Evolutionary conservation across 2,888 invertebrate genomes (phyloP).

Genomic region (Cordilura impudica): DNA sequence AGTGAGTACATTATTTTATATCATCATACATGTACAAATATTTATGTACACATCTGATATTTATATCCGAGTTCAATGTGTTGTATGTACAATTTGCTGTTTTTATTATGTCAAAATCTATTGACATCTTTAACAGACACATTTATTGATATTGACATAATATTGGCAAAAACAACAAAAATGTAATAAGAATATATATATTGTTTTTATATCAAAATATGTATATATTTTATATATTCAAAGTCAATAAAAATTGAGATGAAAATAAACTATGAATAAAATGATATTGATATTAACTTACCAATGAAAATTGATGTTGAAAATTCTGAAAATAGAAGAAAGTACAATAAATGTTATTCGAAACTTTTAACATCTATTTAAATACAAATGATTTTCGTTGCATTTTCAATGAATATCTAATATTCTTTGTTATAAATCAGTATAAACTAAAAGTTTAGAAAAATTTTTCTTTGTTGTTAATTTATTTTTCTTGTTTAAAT

Average conservation of each 20-base stretch:
- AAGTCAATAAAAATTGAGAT: conserved; percentile 44
- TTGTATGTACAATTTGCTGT: conserved; percentile 38
- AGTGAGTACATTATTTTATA: conserved; percentile 14
- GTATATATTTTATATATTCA: conserved; percentile 56
- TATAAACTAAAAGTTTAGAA: too few relatives aligned
- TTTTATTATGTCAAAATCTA: conserved; percentile 59
- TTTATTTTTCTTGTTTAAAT: too few relatives aligned
- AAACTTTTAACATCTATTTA: too few relatives aligned
- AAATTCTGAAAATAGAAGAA: too few relatives aligned
- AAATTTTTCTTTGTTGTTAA: too few relatives aligned
- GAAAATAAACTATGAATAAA: conserved; percentile 9
- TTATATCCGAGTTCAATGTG: conserved; percentile 32
- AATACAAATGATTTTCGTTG: too few relatives aligned
- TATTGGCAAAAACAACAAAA: conserved; percentile 51
- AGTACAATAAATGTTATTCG: too few relatives aligned
- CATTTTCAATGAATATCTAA: too few relatives aligned
- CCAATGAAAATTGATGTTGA: too few relatives aligned
- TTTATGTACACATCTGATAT: conserved; percentile 46
- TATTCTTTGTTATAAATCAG: too few relatives aligned
- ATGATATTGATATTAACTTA: too few relatives aligned
- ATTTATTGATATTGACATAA: conserved; percentile 61
- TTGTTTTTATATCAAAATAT: conserved; percentile 12
- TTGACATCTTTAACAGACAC: conserved; percentile 61
- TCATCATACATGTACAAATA: conserved; percentile 31
- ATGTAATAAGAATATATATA: conserved; percentile 23